phyloP scores from a whole-genome alignment of 2,113 vertebrate species.

The Machaerirhynchus nigripectus region DNA sequence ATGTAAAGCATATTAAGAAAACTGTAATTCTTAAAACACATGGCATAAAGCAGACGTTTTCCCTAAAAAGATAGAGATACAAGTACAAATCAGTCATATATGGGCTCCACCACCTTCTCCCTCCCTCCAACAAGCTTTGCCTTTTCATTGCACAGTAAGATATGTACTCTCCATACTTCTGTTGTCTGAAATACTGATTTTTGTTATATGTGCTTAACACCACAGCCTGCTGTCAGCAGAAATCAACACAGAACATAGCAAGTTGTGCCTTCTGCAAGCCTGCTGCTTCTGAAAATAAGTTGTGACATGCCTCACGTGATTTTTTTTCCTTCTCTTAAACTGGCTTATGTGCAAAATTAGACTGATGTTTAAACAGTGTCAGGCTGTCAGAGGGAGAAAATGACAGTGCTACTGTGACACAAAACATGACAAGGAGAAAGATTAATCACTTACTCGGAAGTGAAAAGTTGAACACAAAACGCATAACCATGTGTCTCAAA shows the following conservation, averaged over 20 bases:
- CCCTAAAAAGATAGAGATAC: neutral
- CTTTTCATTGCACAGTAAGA: neutral
- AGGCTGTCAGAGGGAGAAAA: constrained; percentile 51
- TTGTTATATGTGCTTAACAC: constrained; percentile 38
- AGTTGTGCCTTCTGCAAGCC: constrained; percentile 58
- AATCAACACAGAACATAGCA: constrained; percentile 59
- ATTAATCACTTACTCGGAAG: constrained; percentile 23
- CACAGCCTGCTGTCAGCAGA: constrained; percentile 62
- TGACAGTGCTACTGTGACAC: constrained; percentile 35
- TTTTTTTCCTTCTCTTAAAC: neutral
- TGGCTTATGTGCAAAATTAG: constrained; percentile 46
- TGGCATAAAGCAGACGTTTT: neutral
- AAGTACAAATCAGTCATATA: neutral
- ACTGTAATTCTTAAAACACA: neutral
- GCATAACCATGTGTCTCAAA: constrained; percentile 2
- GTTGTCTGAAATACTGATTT: constrained; percentile 46
- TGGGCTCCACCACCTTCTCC: neutral
- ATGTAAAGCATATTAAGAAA: neutral
- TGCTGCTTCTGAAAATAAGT: constrained; percentile 62
- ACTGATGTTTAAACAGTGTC: constrained; percentile 60
- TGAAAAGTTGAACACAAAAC: constrained; percentile 24
- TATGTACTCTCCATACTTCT: neutral
- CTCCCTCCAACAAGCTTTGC: neutral
- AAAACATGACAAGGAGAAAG: constrained; percentile 53
- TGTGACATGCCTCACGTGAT: constrained; percentile 52